A percentile compares a stretch with the other conserved stretches of the same genome.
These are phyloP conservation scores for Anthoscopus minutus DNA, from an alignment of 2,113 vertebrate genomes.

Conservation along the genomic window DNA sequence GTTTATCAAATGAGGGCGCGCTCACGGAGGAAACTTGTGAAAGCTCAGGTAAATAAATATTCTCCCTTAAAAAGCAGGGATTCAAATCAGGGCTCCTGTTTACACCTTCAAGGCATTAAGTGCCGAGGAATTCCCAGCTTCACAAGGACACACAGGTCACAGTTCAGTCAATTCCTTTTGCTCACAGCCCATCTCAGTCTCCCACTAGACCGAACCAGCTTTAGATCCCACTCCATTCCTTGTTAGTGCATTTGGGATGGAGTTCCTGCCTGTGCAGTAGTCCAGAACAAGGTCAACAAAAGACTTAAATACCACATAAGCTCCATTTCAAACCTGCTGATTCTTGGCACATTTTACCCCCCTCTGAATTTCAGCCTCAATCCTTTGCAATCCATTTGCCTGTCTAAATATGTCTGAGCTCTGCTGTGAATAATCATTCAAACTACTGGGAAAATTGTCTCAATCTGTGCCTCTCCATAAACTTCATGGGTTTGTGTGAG, in stretches of 20 bases:
- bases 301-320: constrained; percentile 27
- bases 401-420: neutral
- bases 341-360: neutral
- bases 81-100: neutral
- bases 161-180: neutral
- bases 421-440: neutral
- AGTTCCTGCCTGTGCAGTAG: neutral
- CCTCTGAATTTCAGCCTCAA: neutral
- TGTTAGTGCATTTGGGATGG: neutral
- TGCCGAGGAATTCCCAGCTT: neutral
- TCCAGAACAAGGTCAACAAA: constrained; percentile 36
- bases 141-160: fast-evolving
- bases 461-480: neutral
- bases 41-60: neutral
- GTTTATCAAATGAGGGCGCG: neutral
- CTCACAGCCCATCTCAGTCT: neutral
- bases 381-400: neutral
- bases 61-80: neutral
- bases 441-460: neutral
- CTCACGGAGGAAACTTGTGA: neutral
- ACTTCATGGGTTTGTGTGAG: neutral
- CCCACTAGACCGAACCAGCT: fast-evolving
- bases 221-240: neutral
- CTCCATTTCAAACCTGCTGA: constrained; percentile 10
- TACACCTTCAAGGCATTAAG: neutral